Base-by-base conservation (phyloP, 2,888 invertebrate species). In the Agriopis marginaria region DNA sequence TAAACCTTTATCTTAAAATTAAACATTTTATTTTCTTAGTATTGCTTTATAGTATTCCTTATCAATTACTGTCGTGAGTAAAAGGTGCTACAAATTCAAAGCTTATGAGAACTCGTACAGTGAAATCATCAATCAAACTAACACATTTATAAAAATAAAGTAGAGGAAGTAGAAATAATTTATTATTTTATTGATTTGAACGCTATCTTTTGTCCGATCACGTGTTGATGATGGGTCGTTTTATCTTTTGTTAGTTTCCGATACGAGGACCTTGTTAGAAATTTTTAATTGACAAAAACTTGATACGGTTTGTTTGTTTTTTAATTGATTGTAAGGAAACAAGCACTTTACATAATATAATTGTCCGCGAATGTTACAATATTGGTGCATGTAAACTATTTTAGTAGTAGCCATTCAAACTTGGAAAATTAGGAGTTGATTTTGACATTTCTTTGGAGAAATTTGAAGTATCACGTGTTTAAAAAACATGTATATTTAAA, bases 161-260 rank as follows among this genome's bases (percentile, higher is more conserved):
- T 82, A 79, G 83, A 89, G 91, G 91, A 91, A 90, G 88, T 87
- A 81, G 85, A 86, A 86, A 87, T 89, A 91, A 92, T 92, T 86
- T 89, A 91, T 93, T 91, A 91, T 90, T 91, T 91, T 90, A 93
- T 93, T 92, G 92, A 92, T 93, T 90, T 88, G 86, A 85, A 79
- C 82, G 80, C 86, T 92, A 93, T 93, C 93, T 90, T 82, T 86
- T 84, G 89, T 87, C 90, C 92, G 89, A 93, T 93, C 93, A 77
- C 71, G 75, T 74, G 79, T 82, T 84, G 86, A 86, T 89, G 88
- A 88, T 88, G 87, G 79, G 82, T 84, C 86, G 83, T 84, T 87
- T 89, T 83, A 82, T 82, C 86, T 84, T 82, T 76, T 82, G 88
- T 87, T 86, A 80, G 85, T 85, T 86, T 79, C 77, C 80, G 82